These are phyloP conservation scores for Gopherus evgoodei DNA, from an alignment of 2,113 vertebrate species.

Conservation along the genomic window DNA sequence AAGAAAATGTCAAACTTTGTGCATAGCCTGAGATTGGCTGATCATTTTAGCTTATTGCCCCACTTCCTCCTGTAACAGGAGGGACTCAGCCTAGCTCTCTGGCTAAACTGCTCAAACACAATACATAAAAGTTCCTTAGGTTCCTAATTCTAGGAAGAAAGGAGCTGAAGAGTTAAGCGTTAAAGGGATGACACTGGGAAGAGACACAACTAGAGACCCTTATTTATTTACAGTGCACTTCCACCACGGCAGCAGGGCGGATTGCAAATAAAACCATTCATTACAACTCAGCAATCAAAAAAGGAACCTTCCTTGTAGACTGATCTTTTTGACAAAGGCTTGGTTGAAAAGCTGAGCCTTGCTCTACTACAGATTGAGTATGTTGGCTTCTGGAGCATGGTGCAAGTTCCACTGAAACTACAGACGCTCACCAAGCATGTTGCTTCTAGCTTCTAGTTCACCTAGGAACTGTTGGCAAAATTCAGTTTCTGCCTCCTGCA, in stretches of 20 bases:
- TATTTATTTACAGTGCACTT: background rate
- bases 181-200: background rate
- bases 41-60: background rate
- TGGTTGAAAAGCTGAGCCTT: background rate
- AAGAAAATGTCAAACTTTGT: background rate
- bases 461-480: background rate
- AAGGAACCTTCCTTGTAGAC: background rate
- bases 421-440: background rate
- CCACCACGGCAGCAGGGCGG: background rate
- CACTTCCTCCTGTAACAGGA: slow-evolving; percentile 4
- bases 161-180: background rate
- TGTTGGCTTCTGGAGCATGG: background rate
- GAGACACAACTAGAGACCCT: background rate
- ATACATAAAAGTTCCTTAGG: background rate
- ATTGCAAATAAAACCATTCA: background rate
- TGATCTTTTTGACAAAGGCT: background rate
- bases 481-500: background rate
- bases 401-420: background rate
- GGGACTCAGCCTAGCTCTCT: background rate
- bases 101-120: background rate
- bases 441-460: background rate
- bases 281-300: background rate
- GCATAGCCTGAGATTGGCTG: background rate
- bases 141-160: background rate
- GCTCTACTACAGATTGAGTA: background rate